These are phyloP conservation scores for Petroica traversi DNA, from an alignment of 2,113 vertebrate species.

Conservation along the genomic window DNA sequence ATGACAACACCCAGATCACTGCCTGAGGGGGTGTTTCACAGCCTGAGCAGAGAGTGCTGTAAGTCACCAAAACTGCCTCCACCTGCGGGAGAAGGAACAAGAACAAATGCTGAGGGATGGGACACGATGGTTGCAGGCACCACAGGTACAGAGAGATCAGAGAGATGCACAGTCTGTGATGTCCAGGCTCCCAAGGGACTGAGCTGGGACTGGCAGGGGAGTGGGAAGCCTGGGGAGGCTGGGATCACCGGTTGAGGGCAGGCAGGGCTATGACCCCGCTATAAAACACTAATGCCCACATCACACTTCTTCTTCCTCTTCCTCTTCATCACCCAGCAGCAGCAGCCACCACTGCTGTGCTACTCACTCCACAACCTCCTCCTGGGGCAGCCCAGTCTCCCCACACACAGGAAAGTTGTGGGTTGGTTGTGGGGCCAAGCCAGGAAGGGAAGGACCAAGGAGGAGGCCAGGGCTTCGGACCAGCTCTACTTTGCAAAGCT, in stretches of 20 bases:
- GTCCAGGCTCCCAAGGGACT: not conserved
- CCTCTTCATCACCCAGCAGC: not conserved
- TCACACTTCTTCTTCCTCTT: not conserved
- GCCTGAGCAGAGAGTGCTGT: not conserved
- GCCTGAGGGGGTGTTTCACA: not conserved
- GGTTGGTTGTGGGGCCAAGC: not conserved
- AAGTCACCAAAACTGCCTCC: not conserved
- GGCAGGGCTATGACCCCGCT: not conserved
- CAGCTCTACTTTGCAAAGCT: not conserved
- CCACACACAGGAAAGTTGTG: rapidly evolving
- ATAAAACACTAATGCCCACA: not conserved
- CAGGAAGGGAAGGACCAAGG: not conserved
- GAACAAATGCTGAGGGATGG: rapidly evolving
- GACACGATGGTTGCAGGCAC: not conserved
- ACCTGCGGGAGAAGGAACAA: not conserved
- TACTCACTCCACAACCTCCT: rapidly evolving
- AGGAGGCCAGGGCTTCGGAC: not conserved
- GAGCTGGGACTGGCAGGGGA: not conserved
- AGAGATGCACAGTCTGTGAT: not conserved
- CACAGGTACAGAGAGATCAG: not conserved
- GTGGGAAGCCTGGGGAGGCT: not conserved
- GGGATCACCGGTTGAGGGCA: not conserved
- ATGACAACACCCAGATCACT: not conserved
- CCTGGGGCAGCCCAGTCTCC: not conserved
- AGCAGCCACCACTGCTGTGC: rapidly evolving